Conservation (phyloP, 1,140 invertebrate genomes). For the Hyles euphorbiae region DNA sequence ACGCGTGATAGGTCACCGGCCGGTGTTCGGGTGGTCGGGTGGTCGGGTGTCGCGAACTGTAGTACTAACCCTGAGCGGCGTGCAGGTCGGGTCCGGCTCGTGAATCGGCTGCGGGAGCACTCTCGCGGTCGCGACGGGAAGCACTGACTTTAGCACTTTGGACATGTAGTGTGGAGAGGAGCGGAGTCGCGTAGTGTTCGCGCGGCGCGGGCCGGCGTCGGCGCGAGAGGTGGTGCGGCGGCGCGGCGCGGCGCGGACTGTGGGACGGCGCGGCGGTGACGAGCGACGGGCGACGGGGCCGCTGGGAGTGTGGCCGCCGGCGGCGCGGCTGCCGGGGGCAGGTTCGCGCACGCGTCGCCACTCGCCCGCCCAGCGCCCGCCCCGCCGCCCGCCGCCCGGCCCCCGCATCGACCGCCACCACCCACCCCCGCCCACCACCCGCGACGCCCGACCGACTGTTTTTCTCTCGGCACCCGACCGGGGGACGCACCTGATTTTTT, state of each 20-base stretch:
- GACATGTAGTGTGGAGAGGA: constrained; percentile 63
- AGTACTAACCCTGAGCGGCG: constrained; percentile 68
- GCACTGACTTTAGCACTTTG: constrained; percentile 75
- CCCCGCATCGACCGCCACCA: constrained; percentile 41
- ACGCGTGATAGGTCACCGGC: constrained; percentile 53
- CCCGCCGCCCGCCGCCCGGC: constrained; percentile 42
- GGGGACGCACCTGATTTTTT: constrained; percentile 74
- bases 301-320: constrained; percentile 63
- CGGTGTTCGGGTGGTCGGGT: constrained; percentile 24
- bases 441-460: constrained; percentile 62
- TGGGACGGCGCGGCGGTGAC: constrained; percentile 42
- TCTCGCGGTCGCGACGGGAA: constrained; percentile 65
- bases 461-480: constrained; percentile 68
- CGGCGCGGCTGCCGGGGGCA: constrained; percentile 22
- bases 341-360: constrained; percentile 45
- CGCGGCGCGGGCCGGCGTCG: constrained; percentile 64
- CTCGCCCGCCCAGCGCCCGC: constrained; percentile 39
- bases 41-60: constrained; percentile 32
- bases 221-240: constrained; percentile 56
- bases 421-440: constrained; percentile 50
- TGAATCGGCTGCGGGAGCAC: constrained; percentile 63
- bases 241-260: constrained; percentile 47
- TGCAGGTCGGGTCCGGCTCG: constrained; percentile 64
- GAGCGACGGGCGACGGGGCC: constrained; percentile 54
- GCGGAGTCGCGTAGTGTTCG: constrained; percentile 55